Evolutionary conservation across 2,888 invertebrate species (phyloP).

Genomic region (Acronicta aceris): DNA sequence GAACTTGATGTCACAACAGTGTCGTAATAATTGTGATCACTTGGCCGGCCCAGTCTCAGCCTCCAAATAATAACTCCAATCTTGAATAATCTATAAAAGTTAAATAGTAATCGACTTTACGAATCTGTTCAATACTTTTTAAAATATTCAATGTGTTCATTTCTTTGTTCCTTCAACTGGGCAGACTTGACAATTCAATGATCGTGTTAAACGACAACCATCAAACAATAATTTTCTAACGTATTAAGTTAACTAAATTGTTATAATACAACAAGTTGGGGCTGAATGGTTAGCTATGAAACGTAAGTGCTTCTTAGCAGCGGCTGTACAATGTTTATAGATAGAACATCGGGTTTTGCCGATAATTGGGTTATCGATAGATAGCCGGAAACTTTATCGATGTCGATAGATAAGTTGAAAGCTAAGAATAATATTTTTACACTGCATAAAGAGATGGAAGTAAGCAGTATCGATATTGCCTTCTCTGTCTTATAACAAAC

Average conservation of each 20-base stretch:
- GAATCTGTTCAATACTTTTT: conserved; percentile 35
- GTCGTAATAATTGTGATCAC: conserved; percentile 12
- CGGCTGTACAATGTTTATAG: conserved; percentile 36
- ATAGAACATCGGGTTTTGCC: conserved; percentile 40
- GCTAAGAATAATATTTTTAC: conserved; percentile 1
- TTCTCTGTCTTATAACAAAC: conserved; percentile 12
- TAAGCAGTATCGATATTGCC: conserved; percentile 19
- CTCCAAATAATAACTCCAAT: conserved; percentile 34
- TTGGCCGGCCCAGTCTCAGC: conserved; percentile 33
- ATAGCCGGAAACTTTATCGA: conserved; percentile 44
- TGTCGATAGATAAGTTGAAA: conserved; percentile 39
- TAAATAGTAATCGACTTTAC: conserved; percentile 31
- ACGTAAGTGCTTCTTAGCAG: conserved; percentile 37
- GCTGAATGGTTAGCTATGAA: conserved; percentile 42
- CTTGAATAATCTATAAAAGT: conserved; percentile 49
- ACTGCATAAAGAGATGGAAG: conserved; percentile 8
- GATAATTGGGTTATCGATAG: conserved; percentile 36
- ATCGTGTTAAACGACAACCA: conserved; percentile 48
- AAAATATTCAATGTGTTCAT: conserved; percentile 15
- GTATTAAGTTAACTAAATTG: conserved; percentile 55
- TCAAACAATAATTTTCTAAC: conserved; percentile 55
- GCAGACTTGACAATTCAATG: conserved; percentile 35
- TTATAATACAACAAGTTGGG: conserved; percentile 52
- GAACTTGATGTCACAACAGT: conserved; percentile 40
- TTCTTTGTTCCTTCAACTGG: conserved; percentile 31